Evolutionary conservation across 2,888 invertebrate genomes (phyloP).

Genomic region (Trichacis sp.): DNA sequence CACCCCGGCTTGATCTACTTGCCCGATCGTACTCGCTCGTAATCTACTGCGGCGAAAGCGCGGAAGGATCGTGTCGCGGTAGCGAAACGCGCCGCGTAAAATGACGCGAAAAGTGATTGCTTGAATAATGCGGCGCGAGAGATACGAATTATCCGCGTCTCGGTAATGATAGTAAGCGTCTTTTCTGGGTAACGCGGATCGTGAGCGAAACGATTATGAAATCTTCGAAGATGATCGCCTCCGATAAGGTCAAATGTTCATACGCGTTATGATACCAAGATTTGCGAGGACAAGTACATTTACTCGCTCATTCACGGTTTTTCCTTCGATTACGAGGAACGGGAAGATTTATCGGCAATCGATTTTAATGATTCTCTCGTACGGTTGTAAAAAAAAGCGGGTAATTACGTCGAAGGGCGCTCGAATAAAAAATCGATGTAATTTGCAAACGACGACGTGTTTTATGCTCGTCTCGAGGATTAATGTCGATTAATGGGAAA

Average conservation of each 20-base stretch:
- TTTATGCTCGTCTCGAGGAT: background rate
- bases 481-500: background rate
- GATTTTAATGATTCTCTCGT: too few relatives aligned
- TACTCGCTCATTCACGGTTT: slow-evolving; percentile 19
- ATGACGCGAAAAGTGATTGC: background rate
- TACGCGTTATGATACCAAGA: slow-evolving; percentile 28
- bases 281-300: slow-evolving; percentile 28
- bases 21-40: slow-evolving; percentile 22
- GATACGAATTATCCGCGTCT: slow-evolving; percentile 45
- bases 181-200: slow-evolving; percentile 47
- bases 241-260: slow-evolving; percentile 53
- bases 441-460: background rate
- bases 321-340: slow-evolving; percentile 19
- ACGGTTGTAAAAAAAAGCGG: background rate
- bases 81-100: background rate
- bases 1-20: slow-evolving; percentile 20
- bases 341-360: too few relatives aligned
- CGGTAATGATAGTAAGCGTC: slow-evolving; percentile 45
- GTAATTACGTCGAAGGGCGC: background rate
- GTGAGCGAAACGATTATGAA: slow-evolving; percentile 56
- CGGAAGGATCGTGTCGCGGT: background rate
- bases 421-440: background rate
- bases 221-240: slow-evolving; percentile 48
- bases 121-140: slow-evolving; percentile 17
- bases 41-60: slow-evolving; percentile 19